phyloP scores from a whole-genome alignment of 2,888 invertebrate species.

The Teleiodes luculella region DNA sequence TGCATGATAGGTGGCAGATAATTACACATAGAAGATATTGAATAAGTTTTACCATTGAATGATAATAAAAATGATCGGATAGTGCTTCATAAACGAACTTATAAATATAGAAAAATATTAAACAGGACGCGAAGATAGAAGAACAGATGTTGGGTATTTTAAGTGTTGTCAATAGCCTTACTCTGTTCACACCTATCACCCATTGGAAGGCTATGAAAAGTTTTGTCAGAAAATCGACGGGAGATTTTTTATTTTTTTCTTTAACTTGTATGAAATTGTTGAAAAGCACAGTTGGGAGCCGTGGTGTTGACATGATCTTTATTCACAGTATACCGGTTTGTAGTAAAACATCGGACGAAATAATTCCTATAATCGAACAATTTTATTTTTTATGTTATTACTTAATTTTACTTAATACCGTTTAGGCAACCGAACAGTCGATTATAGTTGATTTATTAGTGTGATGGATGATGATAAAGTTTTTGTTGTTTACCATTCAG shows the following conservation, averaged over 20 bases:
- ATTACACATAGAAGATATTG: slow-evolving; percentile 20
- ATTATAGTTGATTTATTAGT: too few species aligned
- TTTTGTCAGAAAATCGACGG: slow-evolving; percentile 15
- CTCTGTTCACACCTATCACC: slow-evolving; percentile 24
- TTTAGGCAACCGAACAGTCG: too few species aligned
- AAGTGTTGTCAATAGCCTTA: slow-evolving; percentile 19
- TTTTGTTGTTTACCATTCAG: too few species aligned
- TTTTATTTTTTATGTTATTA: too few species aligned
- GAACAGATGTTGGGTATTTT: slow-evolving; percentile 5
- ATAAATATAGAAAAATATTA: not conserved
- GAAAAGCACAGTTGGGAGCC: not conserved
- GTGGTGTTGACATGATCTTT: not conserved
- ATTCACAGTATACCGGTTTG: not conserved
- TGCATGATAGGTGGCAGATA: slow-evolving; percentile 16
- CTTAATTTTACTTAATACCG: too few species aligned
- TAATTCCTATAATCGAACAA: too few species aligned
- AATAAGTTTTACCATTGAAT: not conserved
- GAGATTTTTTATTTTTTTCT: too few species aligned
- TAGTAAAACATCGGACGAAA: not conserved
- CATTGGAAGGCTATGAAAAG: slow-evolving; percentile 19
- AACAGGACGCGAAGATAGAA: not conserved
- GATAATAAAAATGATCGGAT: not conserved
- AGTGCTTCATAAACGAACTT: not conserved
- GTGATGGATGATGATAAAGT: too few species aligned
- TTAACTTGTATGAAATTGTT: not conserved